Evolutionary conservation across 2,888 invertebrate species (phyloP), one percentile per base, ranked within the genome.

Genomic region (Nudaria mundana): DNA sequence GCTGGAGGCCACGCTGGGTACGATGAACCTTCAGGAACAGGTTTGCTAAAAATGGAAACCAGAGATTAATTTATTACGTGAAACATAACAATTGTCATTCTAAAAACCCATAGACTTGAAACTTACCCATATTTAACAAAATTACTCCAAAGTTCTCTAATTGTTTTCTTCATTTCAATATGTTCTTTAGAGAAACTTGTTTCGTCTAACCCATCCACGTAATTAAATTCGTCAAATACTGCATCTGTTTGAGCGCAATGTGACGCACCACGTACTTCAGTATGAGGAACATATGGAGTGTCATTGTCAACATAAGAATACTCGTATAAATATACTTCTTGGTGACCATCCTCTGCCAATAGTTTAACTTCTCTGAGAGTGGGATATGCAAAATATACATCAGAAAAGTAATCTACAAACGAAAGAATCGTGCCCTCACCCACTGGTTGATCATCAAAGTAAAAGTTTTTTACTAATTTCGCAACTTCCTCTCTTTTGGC

Each of bases 301-400:
- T 61, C 29, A 0, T 58, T 44, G 37, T 70, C 66, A 2, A 57
- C 48, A 55, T 65, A 76, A 0, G 67, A 63, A 45, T 72, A 76
- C 31, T 71, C 60, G 42, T 71, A 75, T 3, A 76, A 46, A 45
- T 68, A 73, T 29, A 74, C 60, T 18, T 56, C 43, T 22, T 72
- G 45, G 23, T 66, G 53, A 0, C 64, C 63, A 20, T 54, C 46
- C 16, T 51, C 40, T 1, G 40, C 29, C 5, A 68, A 66, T 10
- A 66, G 15, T 33, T 56, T 62, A 1, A 66, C 37, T 3, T 66
- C 49, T 30, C 62, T 64, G 6, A 76, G 38, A n/a, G n/a, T n/a
- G 0, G 71, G 56, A 43, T 64, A 71, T 2, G 42, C 52, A 49
- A 77, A 73, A 3, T 65, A 10, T 5, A 61, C 23, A 89, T 92